These are phyloP conservation scores for Acleris holmiana DNA, from an alignment of 2,888 invertebrate species.

Conservation along the genomic window DNA sequence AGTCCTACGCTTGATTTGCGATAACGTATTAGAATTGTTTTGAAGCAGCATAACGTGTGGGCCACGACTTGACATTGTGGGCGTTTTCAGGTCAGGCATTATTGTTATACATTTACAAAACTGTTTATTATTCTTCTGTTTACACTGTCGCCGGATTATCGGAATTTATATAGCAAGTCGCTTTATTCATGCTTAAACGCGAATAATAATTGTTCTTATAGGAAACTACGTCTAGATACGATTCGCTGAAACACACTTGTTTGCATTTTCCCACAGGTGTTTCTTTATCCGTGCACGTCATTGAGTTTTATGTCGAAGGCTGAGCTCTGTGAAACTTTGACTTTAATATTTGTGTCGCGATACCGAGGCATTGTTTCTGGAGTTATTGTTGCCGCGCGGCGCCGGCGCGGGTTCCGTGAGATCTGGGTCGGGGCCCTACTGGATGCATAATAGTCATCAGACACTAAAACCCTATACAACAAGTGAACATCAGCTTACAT, in stretches of 20 bases:
- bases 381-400: conserved; percentile 62
- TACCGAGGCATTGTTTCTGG: conserved; percentile 71
- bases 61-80: conserved; percentile 43
- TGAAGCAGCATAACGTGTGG: conserved; percentile 39
- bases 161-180: conserved; percentile 15
- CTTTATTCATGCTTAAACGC: conserved; percentile 6
- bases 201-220: conserved; percentile 14
- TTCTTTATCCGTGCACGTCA: conserved; percentile 67
- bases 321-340: conserved; percentile 76
- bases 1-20: conserved; percentile 45
- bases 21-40: conserved; percentile 39
- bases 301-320: conserved; percentile 77
- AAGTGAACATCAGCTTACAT: conserved; percentile 77
- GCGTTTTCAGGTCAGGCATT: conserved; percentile 42
- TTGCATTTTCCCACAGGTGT: conserved; percentile 79
- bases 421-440: conserved; percentile 77
- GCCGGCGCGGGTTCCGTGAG: conserved; percentile 68
- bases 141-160: conserved; percentile 17
- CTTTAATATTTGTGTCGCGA: conserved; percentile 75
- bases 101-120: conserved; percentile 40
- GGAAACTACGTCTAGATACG: conserved; percentile 39
- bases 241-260: conserved; percentile 58
- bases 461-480: conserved; percentile 41
- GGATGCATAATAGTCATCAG: conserved; percentile 44
- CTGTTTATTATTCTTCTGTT: conserved; percentile 20